Percentiles rank a stretch among this genome's conserved stretches.
These are phyloP conservation scores for Apogon hyalosoma DNA, from an alignment of 2,797 vertebrate genomes.

Conservation along the genomic window DNA sequence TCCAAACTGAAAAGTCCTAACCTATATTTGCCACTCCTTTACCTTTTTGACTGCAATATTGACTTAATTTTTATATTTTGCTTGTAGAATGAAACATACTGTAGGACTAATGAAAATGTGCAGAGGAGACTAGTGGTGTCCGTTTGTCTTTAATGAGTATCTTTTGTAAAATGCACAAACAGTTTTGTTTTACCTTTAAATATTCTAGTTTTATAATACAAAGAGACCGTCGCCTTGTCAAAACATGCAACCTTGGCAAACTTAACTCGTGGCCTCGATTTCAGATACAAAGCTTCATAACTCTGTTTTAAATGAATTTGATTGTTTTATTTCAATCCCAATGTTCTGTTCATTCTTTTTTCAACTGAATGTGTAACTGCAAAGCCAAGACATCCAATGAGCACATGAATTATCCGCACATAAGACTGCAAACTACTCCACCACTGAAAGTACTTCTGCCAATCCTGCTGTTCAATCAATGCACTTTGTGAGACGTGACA, in stretches of 20 bases:
- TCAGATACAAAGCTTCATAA: conserved; percentile 32
- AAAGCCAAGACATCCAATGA: conserved; percentile 36
- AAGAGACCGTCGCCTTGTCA: conserved; percentile 44
- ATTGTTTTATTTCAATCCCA: conserved; percentile 29
- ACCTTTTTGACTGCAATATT: conserved; percentile 62
- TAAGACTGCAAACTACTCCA: conserved; percentile 39
- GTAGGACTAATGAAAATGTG: conserved; percentile 42
- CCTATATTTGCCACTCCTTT: conserved; percentile 10
- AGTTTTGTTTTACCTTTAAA: conserved; percentile 50
- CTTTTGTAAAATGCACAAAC: conserved; percentile 65
- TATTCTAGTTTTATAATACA: conserved; percentile 55
- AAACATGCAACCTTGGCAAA: conserved; percentile 25
- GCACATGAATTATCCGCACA: conserved; percentile 25
- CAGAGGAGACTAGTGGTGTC: conserved; percentile 51
- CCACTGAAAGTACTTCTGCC: conserved; percentile 38
- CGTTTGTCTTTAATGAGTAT: conserved; percentile 52
- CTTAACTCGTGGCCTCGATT: conserved; percentile 19
- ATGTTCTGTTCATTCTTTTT: conserved; percentile 25
- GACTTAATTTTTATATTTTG: conserved; percentile 80
- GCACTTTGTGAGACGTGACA: conserved; percentile 77
- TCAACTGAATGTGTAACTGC: conserved; percentile 48
- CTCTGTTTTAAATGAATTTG: conserved; percentile 21
- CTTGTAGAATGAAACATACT: conserved; percentile 47
- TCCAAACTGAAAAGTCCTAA: conserved; percentile 35
- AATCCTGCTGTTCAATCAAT: conserved; percentile 66